Base-by-base conservation (phyloP, 2,888 invertebrate genomes). In the Chymomyza fuscimana region DNA sequence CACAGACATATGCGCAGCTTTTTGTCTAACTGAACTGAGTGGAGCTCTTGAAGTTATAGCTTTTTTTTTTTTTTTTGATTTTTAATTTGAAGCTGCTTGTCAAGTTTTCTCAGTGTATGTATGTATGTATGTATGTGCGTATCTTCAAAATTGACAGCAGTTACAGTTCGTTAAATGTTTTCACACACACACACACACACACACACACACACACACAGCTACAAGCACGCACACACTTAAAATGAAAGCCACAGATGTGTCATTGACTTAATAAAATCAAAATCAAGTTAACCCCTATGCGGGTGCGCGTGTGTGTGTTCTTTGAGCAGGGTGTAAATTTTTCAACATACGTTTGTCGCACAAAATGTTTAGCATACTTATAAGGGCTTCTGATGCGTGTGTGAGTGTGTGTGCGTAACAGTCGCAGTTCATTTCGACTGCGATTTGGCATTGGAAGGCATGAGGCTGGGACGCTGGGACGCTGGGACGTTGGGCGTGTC, bases 231-330 rank as follows among this genome's bases (percentile, higher is more conserved):
- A 32, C 32, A 67, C 59, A 69, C 58, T 46, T 46, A 10, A 15
- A 54, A 46, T 61, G 25, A 56, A 78, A 83, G 85, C 88, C 87
- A 76, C 87, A 88, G 87, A 79, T 81, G 86, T 86, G 86, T 88
- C 88, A 86, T 88, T 86, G 86, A 88, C 86, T 86, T 88, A 85
- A 88, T 88, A 86, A 88, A 86, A 88, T 85, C 88, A 88, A 85
- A 85, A 88, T 85, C 85, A 88, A 62, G 67, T 62, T 36, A 64
- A 56, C 56, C 40, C 40, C 56, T 54, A 36, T 56, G 29, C 22
- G 32, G 5, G 32, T 9, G 32, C 32, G 32, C 7, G 32, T 54
- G 40, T 56, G n/a, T 16, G 6, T 54, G 12, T 46, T 15, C 25
- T 56, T 32, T 59, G 59, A n/a, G n/a, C 29, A 29, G 59, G 15